Evolutionary conservation across 2,797 vertebrate species (phyloP), one percentile per base, ranked within the genome.

Genomic region (Sebastes minor): DNA sequence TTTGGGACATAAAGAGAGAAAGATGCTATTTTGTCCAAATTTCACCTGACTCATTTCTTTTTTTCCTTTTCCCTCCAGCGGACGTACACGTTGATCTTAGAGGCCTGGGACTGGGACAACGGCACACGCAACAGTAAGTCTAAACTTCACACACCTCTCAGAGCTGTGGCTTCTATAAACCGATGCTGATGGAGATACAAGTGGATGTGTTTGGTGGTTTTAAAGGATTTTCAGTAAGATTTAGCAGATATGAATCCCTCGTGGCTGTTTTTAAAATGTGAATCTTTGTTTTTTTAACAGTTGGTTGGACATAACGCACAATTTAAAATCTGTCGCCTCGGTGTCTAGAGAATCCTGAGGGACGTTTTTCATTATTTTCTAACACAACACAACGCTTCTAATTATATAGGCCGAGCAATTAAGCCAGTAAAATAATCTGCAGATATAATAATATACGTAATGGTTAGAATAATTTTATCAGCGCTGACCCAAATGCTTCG

Each of bases 81-180:
- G 84, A 96, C 97, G 0, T 99, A 96, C 92, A 98, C 98, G 0
- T 91, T 99, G 93, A 96, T 99, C 25, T 85, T 99, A 66, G 97
- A 98, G 89, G 98, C 98, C 61, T 97, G 96, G 97, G 98, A 99
- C 89, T 98, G 97, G 98, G 98, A 99, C 95, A 99, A 99, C 71
- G 81, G 73, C 77, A 99, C 97, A 13, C 96, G 93, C 42, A 88
- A 93, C 81, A 94, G 98, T 99, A 94, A 98, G 98, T 97, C 84
- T 33, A 25, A 53, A 38, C 42, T 33, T 60, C 4, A 8, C 32
- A 8, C 22, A 6, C 23, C 27, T 32, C 55, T 76, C 4, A 25
- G 1, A 52, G 56, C 23, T 13, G 11, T 30, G 13, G 33, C 18
- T 46, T 73, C 23, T 2, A 10, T 4, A 7, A 38, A 7, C 23